Evolutionary conservation across 2,797 vertebrate genomes (phyloP).

Genomic region (Streptopelia turtur): DNA sequence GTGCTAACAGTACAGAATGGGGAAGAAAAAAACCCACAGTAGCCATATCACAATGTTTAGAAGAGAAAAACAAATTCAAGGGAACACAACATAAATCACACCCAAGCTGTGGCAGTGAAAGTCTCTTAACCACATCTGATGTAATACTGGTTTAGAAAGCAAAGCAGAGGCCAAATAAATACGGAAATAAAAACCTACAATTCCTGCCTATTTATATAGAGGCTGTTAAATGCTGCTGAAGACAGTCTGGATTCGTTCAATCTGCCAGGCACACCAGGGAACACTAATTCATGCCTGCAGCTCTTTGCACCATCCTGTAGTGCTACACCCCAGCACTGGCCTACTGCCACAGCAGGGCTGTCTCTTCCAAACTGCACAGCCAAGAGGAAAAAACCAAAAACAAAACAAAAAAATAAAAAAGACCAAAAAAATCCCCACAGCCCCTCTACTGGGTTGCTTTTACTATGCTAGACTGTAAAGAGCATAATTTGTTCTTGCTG

Average conservation of each 20-base stretch:
- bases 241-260: neutral
- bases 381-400: neutral
- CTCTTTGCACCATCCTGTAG: neutral
- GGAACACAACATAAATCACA: neutral
- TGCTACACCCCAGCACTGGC: neutral
- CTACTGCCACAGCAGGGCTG: neutral
- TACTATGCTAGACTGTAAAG: neutral
- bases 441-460: neutral
- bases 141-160: neutral
- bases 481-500: neutral
- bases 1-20: neutral
- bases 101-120: neutral
- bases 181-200: neutral
- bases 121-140: neutral
- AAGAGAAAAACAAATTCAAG: neutral
- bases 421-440: neutral
- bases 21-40: neutral
- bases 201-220: neutral
- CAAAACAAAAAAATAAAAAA: neutral
- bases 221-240: constrained; percentile 38
- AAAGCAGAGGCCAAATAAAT: neutral
- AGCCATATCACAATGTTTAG: neutral
- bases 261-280: constrained; percentile 37
- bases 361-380: neutral
- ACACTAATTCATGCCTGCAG: constrained; percentile 10